phyloP scores from a whole-genome alignment of 1,140 invertebrate genomes.

The Scaptomyza graminum region DNA sequence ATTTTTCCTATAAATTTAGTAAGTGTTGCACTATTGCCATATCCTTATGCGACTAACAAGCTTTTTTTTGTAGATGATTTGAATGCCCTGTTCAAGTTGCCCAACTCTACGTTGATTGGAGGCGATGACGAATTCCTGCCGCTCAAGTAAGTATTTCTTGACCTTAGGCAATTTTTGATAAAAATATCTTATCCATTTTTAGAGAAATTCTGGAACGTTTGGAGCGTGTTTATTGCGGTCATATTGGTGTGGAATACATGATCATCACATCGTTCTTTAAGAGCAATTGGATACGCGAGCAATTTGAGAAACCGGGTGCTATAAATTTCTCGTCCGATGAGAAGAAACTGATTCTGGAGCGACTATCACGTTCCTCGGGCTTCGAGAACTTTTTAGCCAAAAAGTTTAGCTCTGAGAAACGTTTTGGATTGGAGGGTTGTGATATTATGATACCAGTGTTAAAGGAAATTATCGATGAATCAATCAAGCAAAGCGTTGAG shows the following conservation, averaged over 20 bases:
- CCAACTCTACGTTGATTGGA: slow-evolving; percentile 64
- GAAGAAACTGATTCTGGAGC: slow-evolving; percentile 60
- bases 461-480: slow-evolving; percentile 94
- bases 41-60: neutral
- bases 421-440: slow-evolving; percentile 96
- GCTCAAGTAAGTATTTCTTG: slow-evolving; percentile 46
- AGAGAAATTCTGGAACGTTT: slow-evolving; percentile 91
- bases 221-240: slow-evolving; percentile 88
- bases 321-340: slow-evolving; percentile 42
- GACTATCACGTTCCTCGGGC: slow-evolving; percentile 57
- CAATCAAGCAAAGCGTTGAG: slow-evolving; percentile 91
- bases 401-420: slow-evolving; percentile 95
- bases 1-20: slow-evolving; percentile 65
- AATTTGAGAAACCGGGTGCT: slow-evolving; percentile 89
- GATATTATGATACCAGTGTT: slow-evolving; percentile 95
- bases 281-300: slow-evolving; percentile 91
- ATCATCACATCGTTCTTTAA: slow-evolving; percentile 92
- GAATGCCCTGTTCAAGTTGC: slow-evolving; percentile 65
- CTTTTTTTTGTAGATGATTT: slow-evolving; percentile 47
- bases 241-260: slow-evolving; percentile 94
- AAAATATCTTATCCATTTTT: neutral
- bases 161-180: too few species aligned
- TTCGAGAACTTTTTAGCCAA: slow-evolving; percentile 94
- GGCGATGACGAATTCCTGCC: slow-evolving; percentile 59
- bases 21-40: slow-evolving; percentile 3